Percentiles rank a stretch among this genome's conserved stretches.
Conservation (phyloP, 2,113 vertebrate species). For the Crotalus tigris region DNA sequence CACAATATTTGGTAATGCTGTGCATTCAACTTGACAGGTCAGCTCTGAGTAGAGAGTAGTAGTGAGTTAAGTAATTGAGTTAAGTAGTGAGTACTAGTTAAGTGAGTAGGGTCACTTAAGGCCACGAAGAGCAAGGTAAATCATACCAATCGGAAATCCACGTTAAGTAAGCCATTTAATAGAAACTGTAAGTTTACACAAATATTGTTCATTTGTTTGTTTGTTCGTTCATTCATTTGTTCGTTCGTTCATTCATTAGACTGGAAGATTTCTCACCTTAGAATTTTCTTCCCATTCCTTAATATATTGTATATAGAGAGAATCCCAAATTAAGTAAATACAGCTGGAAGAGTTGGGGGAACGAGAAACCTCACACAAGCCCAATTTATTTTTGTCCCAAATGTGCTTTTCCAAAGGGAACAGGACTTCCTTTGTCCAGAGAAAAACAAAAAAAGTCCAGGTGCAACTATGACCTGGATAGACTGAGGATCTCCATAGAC, state of each 20-base stretch:
- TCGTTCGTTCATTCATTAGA: too few species aligned
- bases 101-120: neutral
- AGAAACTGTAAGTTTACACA: neutral
- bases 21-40: neutral
- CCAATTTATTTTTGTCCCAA: neutral
- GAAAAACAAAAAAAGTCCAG: too few species aligned
- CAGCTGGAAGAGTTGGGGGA: neutral
- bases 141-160: neutral
- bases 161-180: neutral
- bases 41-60: neutral
- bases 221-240: too few species aligned
- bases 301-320: neutral
- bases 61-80: neutral
- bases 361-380: neutral
- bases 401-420: too few species aligned
- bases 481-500: too few species aligned
- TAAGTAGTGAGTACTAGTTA: neutral
- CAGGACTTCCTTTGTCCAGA: too few species aligned
- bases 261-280: slow-evolving; percentile 11
- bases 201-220: too few species aligned
- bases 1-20: neutral
- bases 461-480: too few species aligned
- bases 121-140: neutral
- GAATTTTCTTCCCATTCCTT: slow-evolving; percentile 6
- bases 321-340: neutral